A percentile compares a stretch with the other conserved stretches of the same genome.
Conservation (phyloP, 2,888 invertebrate species). For the Calephelis perditalis region DNA sequence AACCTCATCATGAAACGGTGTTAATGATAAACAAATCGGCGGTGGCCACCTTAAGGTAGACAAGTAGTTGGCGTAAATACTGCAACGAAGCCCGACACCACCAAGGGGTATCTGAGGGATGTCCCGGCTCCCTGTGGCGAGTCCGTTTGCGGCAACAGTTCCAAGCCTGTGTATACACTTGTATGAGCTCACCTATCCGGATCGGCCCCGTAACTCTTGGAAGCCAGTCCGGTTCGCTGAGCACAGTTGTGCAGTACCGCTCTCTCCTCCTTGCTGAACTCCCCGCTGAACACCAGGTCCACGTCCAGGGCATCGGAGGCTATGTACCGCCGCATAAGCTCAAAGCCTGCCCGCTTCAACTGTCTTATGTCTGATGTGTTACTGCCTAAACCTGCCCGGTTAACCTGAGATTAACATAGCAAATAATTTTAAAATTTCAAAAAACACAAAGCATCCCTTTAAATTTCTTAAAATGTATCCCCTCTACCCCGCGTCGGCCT, state of each 20-base stretch:
- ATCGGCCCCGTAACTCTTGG: constrained; percentile 69
- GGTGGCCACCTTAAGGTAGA: too few relatives aligned
- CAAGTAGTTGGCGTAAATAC: too few relatives aligned
- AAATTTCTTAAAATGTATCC: not conserved
- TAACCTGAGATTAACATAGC: constrained; percentile 41
- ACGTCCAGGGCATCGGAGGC: constrained; percentile 63
- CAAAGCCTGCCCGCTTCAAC: constrained; percentile 41
- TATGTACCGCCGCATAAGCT: constrained; percentile 51
- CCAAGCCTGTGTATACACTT: not conserved
- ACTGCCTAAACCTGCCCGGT: constrained; percentile 60
- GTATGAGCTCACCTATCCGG: constrained; percentile 41
- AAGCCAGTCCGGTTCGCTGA: constrained; percentile 58
- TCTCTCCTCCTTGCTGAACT: constrained; percentile 82
- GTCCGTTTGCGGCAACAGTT: too few relatives aligned
- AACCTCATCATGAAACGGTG: too few relatives aligned
- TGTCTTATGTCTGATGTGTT: constrained; percentile 35
- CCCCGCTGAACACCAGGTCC: constrained; percentile 75
- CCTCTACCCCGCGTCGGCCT: not conserved
- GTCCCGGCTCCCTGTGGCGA: too few relatives aligned
- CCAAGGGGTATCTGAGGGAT: too few relatives aligned
- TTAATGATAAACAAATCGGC: too few relatives aligned
- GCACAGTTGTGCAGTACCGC: constrained; percentile 78
- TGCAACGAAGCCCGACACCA: too few relatives aligned
- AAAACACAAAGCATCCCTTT: not conserved
- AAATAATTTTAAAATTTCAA: not conserved